These are phyloP conservation scores for Latheticus oryzae DNA, from an alignment of 2,888 invertebrate genomes.

Conservation along the genomic window DNA sequence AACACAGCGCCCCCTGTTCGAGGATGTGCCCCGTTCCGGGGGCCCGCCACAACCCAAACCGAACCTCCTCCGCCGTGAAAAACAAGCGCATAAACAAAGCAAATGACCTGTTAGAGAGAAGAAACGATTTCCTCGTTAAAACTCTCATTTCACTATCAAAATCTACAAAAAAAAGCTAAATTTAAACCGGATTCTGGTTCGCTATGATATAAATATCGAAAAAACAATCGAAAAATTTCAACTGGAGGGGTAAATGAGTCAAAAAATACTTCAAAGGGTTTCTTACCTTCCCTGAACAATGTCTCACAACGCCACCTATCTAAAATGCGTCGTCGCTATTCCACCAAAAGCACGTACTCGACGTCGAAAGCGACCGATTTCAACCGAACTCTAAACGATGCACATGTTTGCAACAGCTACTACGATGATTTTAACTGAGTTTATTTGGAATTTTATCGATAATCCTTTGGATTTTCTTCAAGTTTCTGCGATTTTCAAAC, in stretches of 20 bases:
- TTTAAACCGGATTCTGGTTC: too few relatives aligned
- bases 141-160: conserved; percentile 54
- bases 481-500: conserved; percentile 49
- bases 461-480: conserved; percentile 51
- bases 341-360: conserved; percentile 65
- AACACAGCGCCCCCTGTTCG: conserved; percentile 58
- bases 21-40: conserved; percentile 60
- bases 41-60: conserved; percentile 50
- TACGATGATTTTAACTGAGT: conserved; percentile 58
- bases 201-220: too few relatives aligned
- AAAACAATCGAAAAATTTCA: conserved; percentile 50
- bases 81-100: conserved; percentile 63
- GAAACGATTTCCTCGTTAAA: conserved; percentile 62
- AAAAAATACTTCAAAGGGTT: conserved; percentile 64
- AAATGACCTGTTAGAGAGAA: conserved; percentile 66
- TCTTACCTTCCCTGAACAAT: conserved; percentile 66
- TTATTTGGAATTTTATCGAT: conserved; percentile 48
- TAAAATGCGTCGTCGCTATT: conserved; percentile 64
- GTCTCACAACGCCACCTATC: conserved; percentile 66
- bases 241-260: conserved; percentile 54
- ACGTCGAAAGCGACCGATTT: conserved; percentile 53
- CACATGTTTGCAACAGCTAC: conserved; percentile 59
- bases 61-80: conserved; percentile 49
- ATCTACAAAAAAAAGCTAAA: conserved; percentile 47
- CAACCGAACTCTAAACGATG: conserved; percentile 58